Percentiles rank a stretch among this genome's conserved stretches.
These are phyloP conservation scores for Eupeodes latifasciatus DNA, from an alignment of 2,888 invertebrate genomes.

Conservation along the genomic window DNA sequence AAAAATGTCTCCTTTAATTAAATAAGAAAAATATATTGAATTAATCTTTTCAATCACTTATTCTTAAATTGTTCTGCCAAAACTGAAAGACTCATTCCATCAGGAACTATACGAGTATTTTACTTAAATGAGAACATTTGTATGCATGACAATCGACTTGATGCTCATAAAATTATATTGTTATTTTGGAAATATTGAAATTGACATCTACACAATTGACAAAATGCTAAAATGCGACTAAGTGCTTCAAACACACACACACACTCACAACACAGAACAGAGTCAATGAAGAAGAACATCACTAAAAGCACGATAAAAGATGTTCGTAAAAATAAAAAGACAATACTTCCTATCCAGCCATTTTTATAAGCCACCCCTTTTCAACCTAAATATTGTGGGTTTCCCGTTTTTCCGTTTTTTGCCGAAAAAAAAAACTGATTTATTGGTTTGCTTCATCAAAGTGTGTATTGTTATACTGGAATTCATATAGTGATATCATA, in stretches of 20 bases:
- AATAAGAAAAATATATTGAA: background rate
- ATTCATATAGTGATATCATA: slow-evolving; percentile 74
- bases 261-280: slow-evolving; percentile 1
- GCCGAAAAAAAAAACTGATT: slow-evolving; percentile 67
- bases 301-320: slow-evolving; percentile 69
- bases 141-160: slow-evolving; percentile 82
- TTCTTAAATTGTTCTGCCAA: slow-evolving; percentile 15
- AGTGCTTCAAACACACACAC: slow-evolving; percentile 51
- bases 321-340: slow-evolving; percentile 57
- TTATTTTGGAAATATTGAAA: slow-evolving; percentile 74
- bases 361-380: slow-evolving; percentile 53
- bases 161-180: slow-evolving; percentile 72
- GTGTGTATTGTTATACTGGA: slow-evolving; percentile 74
- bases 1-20: background rate
- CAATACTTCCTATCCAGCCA: slow-evolving; percentile 28
- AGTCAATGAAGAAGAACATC: slow-evolving; percentile 47
- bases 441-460: slow-evolving; percentile 76
- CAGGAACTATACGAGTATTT: background rate
- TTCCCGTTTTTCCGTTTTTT: slow-evolving; percentile 35
- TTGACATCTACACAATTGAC: slow-evolving; percentile 72
- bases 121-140: slow-evolving; percentile 82
- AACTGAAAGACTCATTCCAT: background rate
- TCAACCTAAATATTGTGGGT: slow-evolving; percentile 66
- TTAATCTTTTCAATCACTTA: slow-evolving; percentile 52
- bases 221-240: slow-evolving; percentile 68